Evolutionary conservation across 1,140 invertebrate species (phyloP).

Genomic region (Dryas iulia): DNA sequence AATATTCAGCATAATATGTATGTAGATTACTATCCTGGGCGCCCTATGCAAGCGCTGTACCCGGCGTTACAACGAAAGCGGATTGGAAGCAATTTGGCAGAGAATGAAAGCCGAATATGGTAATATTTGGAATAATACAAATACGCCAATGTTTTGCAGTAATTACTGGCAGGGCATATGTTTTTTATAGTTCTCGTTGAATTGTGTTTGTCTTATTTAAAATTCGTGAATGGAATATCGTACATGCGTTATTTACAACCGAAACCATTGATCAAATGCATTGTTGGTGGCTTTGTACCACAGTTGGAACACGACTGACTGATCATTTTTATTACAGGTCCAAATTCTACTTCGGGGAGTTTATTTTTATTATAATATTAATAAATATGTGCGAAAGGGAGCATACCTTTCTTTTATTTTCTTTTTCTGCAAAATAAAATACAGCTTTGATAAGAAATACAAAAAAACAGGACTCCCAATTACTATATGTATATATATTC

Average conservation of each 20-base stretch:
- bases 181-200: neutral
- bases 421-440: no score
- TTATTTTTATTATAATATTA: no score
- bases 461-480: no score
- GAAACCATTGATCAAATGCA: neutral
- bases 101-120: slow-evolving; percentile 18
- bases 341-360: no score
- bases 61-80: neutral
- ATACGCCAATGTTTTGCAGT: slow-evolving; percentile 11
- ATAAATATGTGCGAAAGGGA: no score
- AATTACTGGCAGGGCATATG: slow-evolving; percentile 4
- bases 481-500: no score
- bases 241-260: neutral
- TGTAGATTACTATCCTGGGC: neutral
- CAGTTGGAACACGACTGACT: no score
- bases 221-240: neutral
- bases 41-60: neutral
- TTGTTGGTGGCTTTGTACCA: no score
- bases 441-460: no score
- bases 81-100: slow-evolving; percentile 20
- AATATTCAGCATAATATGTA: neutral
- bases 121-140: slow-evolving; percentile 19
- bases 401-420: no score
- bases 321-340: no score
- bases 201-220: neutral